These are phyloP conservation scores for Eurytoma adleriae DNA, from an alignment of 2,888 invertebrate genomes.

Conservation along the genomic window DNA sequence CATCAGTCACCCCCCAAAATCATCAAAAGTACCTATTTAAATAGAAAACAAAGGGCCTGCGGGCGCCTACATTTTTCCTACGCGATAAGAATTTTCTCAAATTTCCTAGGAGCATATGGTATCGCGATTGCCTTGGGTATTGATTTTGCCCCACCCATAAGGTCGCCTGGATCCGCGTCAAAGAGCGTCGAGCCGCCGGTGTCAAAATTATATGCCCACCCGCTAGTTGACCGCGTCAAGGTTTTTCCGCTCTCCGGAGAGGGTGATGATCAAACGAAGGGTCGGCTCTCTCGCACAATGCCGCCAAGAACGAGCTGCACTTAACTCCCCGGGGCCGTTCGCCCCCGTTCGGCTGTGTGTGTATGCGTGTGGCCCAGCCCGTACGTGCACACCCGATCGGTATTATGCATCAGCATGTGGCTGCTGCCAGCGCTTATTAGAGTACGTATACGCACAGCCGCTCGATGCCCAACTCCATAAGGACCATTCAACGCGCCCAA, in stretches of 20 bases:
- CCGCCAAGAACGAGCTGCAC: constrained; percentile 68
- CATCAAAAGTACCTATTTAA: too few relatives aligned
- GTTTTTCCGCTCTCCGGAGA: constrained; percentile 48
- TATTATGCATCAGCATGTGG: constrained; percentile 75
- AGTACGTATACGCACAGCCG: neutral
- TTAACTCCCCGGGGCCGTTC: constrained; percentile 68
- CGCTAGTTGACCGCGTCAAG: constrained; percentile 56
- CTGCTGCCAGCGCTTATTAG: constrained; percentile 74
- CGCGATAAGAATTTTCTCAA: constrained; percentile 48
- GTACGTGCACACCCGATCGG: constrained; percentile 70
- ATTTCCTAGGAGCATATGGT: constrained; percentile 54
- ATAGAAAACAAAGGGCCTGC: too few relatives aligned
- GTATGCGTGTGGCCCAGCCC: neutral
- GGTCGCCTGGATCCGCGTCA: constrained; percentile 13
- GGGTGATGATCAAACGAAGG: constrained; percentile 57
- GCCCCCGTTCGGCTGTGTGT: constrained; percentile 62
- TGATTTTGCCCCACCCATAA: constrained; percentile 37
- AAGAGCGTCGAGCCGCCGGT: constrained; percentile 29
- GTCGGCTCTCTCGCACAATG: constrained; percentile 54
- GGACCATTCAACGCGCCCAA: constrained; percentile 31
- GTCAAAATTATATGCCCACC: constrained; percentile 51
- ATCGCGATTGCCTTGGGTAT: constrained; percentile 23
- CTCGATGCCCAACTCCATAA: neutral
- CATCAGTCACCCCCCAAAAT: too few relatives aligned
- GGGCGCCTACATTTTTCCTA: neutral